Base-by-base conservation (phyloP, 2,888 invertebrate genomes). In the Matsumyia berberina region DNA sequence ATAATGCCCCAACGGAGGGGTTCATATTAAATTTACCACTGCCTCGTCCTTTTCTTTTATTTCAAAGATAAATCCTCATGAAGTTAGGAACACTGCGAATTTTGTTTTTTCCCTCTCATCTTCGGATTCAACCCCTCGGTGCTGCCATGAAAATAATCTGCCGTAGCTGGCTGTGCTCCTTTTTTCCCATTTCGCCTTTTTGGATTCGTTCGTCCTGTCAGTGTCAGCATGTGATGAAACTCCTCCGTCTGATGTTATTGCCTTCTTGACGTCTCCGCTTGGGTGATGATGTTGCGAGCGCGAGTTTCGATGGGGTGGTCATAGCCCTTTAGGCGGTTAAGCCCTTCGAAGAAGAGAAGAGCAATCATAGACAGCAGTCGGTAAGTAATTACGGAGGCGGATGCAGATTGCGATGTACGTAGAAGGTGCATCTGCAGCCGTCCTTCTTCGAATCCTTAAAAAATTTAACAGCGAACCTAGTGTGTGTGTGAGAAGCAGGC, bases 361-460 rank as follows among this genome's bases (percentile, higher is more conserved):
- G 82, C 72, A 78, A 72, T 78, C 82, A 60, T 51, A 72, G 58
- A 69, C 70, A 64, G 64, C 70, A 64, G 64, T 24, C 57, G 64
- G 58, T 72, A 72, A 66, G 81, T 82, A 82, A 78, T 78, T 66
- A 82, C 15, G 31, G 12, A 12, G 62, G 49, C 35, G 46, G 46
- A 62, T 62, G 49, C 42, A 55, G 55, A 55, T 46, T 35, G 33
- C 33, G 58, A 60, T 33, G 29, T 1, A 44, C 12, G 51, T 73
- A 49, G 51, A 51, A 39, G 35, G 49, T 44, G 44, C 55, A 39
- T 58, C 53, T 60, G n/a, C n/a, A n/a, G n/a, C n/a, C n/a, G n/a
- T n/a, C 42, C 12, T 44, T 35, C 46, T 46, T 35, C 31, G 0
- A 15, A 33, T 67, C 19, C 49, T 67, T 51, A 7, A 57, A 7